A percentile compares a stretch with the other conserved stretches of the same genome.
phyloP scores from a whole-genome alignment of 1,140 invertebrate genomes.

The Oryctes rhinoceros region DNA sequence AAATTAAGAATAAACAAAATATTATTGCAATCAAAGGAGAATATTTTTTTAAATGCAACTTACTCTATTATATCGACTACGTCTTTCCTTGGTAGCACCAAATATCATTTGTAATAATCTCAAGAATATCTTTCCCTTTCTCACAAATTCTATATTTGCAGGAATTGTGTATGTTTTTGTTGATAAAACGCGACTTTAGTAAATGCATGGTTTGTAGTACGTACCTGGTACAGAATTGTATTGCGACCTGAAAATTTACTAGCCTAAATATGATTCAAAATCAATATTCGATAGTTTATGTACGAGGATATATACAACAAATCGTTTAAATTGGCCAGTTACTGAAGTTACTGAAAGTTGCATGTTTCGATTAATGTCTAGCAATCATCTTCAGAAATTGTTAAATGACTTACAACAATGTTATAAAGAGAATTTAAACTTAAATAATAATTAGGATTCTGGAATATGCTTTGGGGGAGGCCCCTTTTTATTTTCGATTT shows the following conservation, averaged over 20 bases:
- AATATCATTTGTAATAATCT: constrained; percentile 5
- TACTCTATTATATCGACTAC: constrained; percentile 13
- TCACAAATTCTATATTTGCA: neutral
- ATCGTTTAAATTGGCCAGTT: too few species aligned
- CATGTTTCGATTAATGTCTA: too few species aligned
- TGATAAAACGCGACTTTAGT: neutral
- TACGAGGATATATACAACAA: too few species aligned
- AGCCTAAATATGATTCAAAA: constrained; percentile 23
- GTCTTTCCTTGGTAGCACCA: constrained; percentile 12
- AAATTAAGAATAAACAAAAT: too few species aligned
- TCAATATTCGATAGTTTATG: neutral
- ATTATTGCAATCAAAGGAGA: neutral
- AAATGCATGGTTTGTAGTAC: neutral
- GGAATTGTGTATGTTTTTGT: neutral
- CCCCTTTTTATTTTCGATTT: too few species aligned
- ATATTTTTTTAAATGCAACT: neutral
- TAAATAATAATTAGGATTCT: too few species aligned
- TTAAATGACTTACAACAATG: too few species aligned
- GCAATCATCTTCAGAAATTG: too few species aligned
- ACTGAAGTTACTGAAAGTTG: too few species aligned
- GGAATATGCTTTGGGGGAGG: too few species aligned
- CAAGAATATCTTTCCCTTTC: neutral
- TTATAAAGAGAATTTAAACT: too few species aligned
- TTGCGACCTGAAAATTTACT: neutral
- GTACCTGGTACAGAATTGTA: constrained; percentile 17